Evolutionary conservation across 1,140 invertebrate species (phyloP), one percentile per base, ranked within the genome.

Genomic region (Paramacrobiotus metropolitanus): DNA sequence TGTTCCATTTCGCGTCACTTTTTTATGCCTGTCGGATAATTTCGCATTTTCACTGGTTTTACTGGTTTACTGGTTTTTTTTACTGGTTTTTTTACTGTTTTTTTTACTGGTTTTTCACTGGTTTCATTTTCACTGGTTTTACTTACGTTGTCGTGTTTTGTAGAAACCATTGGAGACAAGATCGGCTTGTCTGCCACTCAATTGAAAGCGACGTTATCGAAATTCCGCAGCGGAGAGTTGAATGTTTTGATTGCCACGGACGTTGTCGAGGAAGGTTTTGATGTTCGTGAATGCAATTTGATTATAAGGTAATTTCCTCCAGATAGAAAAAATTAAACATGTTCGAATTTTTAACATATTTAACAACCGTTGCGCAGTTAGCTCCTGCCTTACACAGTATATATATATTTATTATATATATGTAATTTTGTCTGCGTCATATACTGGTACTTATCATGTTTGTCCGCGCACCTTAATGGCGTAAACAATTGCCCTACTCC

Each of bases 191-290:
- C 48, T 4, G 4, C 4, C 15, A 55, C 15, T 9, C 48, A 55
- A 28, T 24, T 55, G 15, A 15, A 24, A 24, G 9, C 15, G 15
- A 55, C 48, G 28, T 24, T 97, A 1, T 65, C 70, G 21, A 83
- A 82, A 64, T 98, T 97, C 73, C 79, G 92, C n/a, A 86, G 85
- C 73, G 83, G 87, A 65, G 87, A 94, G 69, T 86, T 89, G 67
- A 99, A 99, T 75, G 74, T 98, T 18, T 76, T 99, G 29, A 80
- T 98, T 59, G 82, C 89, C 1, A 87, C 85, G 29, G 78, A 77
- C 62, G 78, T 87, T 21, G 70, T 88, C 2, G 86, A 91, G 71
- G 85, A 89, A 73, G 85, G 86, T 9, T 77, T 91, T n/a, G 87
- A 91, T 69, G 75, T 91, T 34, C 83, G 83, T 1, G 77, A 78